phyloP scores from a whole-genome alignment of 1,140 invertebrate genomes.

The Meteorus sp. region DNA sequence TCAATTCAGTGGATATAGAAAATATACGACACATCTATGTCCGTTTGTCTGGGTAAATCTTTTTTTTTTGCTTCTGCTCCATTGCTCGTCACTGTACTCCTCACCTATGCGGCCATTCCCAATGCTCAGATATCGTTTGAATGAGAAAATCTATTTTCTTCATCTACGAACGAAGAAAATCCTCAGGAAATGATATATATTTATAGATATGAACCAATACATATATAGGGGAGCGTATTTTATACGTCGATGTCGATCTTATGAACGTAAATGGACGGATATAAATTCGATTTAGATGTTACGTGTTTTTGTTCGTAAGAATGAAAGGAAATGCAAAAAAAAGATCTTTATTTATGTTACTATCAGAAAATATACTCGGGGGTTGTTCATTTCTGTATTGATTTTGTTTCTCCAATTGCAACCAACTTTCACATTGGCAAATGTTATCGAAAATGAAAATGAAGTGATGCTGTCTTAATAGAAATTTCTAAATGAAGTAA shows the following conservation, averaged over 20 bases:
- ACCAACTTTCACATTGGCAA: no score
- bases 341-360: not conserved
- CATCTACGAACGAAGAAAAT: conserved; percentile 13
- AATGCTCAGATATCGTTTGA: conserved; percentile 20
- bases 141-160: conserved; percentile 25
- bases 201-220: no score
- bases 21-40: not conserved
- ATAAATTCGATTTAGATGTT: conserved; percentile 16
- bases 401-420: no score
- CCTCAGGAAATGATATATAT: conserved; percentile 15
- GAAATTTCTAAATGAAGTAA: no score
- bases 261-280: conserved; percentile 20
- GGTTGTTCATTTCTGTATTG: no score
- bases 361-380: no score
- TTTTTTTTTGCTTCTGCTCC: not conserved
- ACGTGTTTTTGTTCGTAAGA: not conserved
- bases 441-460: no score
- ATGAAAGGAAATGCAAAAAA: not conserved
- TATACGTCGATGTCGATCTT: conserved; percentile 5
- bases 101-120: conserved; percentile 6
- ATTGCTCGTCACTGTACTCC: conserved; percentile 1
- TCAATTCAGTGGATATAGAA: not conserved
- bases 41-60: not conserved
- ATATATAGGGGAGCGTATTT: not conserved
- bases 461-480: no score